phyloP scores from a whole-genome alignment of 2,113 vertebrate genomes.

The Microtus montanus region DNA sequence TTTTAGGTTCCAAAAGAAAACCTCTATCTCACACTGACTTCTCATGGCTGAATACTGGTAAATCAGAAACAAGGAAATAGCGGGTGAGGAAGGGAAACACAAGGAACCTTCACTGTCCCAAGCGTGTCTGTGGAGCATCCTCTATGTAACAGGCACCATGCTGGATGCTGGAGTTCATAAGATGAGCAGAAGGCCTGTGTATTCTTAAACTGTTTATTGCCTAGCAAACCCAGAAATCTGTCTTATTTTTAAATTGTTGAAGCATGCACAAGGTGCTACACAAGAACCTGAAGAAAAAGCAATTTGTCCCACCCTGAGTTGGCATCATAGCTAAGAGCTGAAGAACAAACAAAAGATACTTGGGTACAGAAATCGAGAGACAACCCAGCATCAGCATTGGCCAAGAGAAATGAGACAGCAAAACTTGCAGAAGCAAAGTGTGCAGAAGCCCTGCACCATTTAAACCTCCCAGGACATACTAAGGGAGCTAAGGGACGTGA shows the following conservation, averaged over 20 bases:
- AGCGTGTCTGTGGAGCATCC: conserved; percentile 34
- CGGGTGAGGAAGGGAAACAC: conserved; percentile 23
- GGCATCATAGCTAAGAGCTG: not conserved
- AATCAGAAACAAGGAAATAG: conserved; percentile 60
- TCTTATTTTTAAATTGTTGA: not conserved
- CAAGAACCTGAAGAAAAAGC: not conserved
- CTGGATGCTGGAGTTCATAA: not conserved
- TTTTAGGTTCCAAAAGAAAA: conserved; percentile 79
- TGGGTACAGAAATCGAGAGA: not conserved
- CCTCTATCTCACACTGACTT: conserved; percentile 64
- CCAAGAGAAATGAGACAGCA: not conserved
- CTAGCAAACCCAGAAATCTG: not conserved
- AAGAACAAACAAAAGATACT: not conserved
- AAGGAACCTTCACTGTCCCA: conserved; percentile 36
- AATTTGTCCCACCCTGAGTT: not conserved
- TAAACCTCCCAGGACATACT: not conserved
- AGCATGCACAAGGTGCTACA: not conserved
- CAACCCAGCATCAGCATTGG: not conserved
- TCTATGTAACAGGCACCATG: not conserved
- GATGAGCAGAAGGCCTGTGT: not conserved
- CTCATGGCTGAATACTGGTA: conserved; percentile 63
- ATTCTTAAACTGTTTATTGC: not conserved
- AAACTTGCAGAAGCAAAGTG: not conserved
- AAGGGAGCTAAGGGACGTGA: not conserved
- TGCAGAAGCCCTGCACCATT: not conserved